These are phyloP conservation scores for Echinometra lucunter DNA, from an alignment of 53 echinoderm and acorn worm genomes.

Conservation along the genomic window DNA sequence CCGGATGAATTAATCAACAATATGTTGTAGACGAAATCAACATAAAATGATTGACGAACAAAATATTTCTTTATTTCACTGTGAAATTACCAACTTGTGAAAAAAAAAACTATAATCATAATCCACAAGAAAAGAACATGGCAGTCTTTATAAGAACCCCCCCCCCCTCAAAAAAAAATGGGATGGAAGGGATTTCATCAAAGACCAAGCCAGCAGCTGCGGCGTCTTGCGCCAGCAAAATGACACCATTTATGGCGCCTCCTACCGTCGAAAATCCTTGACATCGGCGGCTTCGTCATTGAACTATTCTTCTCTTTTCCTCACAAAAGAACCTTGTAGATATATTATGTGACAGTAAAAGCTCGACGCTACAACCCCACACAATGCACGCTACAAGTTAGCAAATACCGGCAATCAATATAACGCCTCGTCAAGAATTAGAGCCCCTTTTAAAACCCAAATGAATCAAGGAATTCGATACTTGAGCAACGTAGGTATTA, in stretches of 20 bases:
- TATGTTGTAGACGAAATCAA: background rate
- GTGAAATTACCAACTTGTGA: too few relatives aligned
- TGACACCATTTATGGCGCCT: background rate
- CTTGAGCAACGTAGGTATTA: background rate
- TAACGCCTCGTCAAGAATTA: background rate
- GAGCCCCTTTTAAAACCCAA: background rate
- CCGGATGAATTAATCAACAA: too few relatives aligned
- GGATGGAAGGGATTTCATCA: too few relatives aligned
- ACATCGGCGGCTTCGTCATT: background rate
- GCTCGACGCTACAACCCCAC: background rate
- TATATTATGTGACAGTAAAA: background rate
- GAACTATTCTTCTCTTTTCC: background rate
- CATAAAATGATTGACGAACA: background rate
- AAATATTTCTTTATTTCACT: background rate
- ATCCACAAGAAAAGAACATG: too few relatives aligned
- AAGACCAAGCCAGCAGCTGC: too few relatives aligned
- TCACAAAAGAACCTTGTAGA: background rate
- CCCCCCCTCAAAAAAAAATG: too few relatives aligned
- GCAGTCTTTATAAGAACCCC: too few relatives aligned
- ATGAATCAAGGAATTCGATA: background rate
- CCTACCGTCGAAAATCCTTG: background rate
- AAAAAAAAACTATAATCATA: too few relatives aligned
- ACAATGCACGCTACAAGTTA: constrained; percentile 2
- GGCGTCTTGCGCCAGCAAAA: too few relatives aligned
- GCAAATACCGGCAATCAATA: constrained; percentile 16